Percentiles rank a stretch among this genome's conserved stretches.
phyloP scores from a whole-genome alignment of 2,113 vertebrate genomes.

The Argyrosomus japonicus region DNA sequence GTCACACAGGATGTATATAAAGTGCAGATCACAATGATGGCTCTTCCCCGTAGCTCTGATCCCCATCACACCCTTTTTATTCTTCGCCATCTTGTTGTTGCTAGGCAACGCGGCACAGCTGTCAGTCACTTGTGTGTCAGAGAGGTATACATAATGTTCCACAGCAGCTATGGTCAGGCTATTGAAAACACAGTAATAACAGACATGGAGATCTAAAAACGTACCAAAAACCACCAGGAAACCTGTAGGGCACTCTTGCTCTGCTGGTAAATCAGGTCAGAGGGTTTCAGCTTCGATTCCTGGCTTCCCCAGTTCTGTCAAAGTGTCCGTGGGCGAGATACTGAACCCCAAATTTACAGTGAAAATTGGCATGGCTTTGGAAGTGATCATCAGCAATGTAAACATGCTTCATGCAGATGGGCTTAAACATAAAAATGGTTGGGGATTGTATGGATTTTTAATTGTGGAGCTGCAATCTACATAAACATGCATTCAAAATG shows the following conservation, averaged over 20 bases:
- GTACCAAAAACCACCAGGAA: too few relatives aligned
- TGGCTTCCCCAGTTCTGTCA: too few relatives aligned
- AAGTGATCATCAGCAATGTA: neutral
- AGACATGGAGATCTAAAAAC: neutral
- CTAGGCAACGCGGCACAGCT: constrained; percentile 8
- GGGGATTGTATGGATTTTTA: neutral
- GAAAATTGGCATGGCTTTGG: neutral
- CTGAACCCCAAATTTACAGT: neutral
- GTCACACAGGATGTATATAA: neutral
- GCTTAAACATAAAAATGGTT: neutral
- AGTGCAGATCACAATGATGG: neutral
- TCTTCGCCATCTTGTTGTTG: constrained; percentile 19
- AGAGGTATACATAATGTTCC: neutral
- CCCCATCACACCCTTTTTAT: neutral
- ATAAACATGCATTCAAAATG: neutral
- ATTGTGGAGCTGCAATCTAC: neutral
- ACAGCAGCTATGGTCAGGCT: neutral
- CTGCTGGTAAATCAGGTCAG: too few relatives aligned
- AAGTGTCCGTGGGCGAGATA: too few relatives aligned
- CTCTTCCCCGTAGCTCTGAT: neutral
- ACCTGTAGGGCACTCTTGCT: too few relatives aligned
- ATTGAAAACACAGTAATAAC: neutral
- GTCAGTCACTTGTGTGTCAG: constrained; percentile 10
- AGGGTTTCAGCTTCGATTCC: too few relatives aligned
- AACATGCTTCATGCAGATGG: neutral